Percentiles rank a stretch among this genome's conserved stretches.
Conservation (phyloP, 2,113 vertebrate species). For the Poeciliopsis prolifica region DNA sequence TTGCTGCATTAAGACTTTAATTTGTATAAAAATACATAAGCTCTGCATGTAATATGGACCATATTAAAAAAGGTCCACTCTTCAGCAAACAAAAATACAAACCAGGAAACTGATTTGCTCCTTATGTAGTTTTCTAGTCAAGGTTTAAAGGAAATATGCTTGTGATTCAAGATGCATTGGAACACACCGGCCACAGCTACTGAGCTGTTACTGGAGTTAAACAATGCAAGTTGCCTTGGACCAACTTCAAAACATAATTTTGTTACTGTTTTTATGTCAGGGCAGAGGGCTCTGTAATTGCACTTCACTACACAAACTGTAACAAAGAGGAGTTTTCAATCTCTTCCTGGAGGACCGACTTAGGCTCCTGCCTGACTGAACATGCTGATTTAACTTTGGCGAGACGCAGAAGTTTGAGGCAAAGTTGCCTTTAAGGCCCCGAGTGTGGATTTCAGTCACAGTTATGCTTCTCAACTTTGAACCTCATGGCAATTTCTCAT, state of each 20-base stretch:
- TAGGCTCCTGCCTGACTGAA: slow-evolving; percentile 17
- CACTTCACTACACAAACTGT: slow-evolving; percentile 35
- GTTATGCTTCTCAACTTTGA: neutral
- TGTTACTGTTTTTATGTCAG: slow-evolving; percentile 22
- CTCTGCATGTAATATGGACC: too few species aligned
- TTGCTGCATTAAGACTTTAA: too few species aligned
- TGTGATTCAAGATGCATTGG: neutral
- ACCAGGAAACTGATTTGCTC: slow-evolving; percentile 20
- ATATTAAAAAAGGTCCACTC: too few species aligned
- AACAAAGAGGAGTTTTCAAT: slow-evolving; percentile 16
- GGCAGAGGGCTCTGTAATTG: slow-evolving; percentile 28
- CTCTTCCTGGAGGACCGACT: slow-evolving; percentile 10
- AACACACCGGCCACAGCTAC: neutral
- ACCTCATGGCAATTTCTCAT: slow-evolving; percentile 48
- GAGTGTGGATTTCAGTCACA: slow-evolving; percentile 8
- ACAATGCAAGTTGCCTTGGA: slow-evolving; percentile 15
- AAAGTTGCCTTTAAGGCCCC: slow-evolving; percentile 31
- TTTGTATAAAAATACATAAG: too few species aligned
- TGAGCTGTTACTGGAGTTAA: slow-evolving; percentile 28
- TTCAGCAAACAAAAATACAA: too few species aligned
- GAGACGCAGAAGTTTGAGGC: slow-evolving; percentile 21
- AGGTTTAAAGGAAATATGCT: slow-evolving; percentile 4
- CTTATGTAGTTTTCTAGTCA: slow-evolving; percentile 7
- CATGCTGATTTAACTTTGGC: slow-evolving; percentile 32
- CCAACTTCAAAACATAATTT: slow-evolving; percentile 52